phyloP scores from a whole-genome alignment of 1,140 invertebrate genomes.

The Chymomyza costata region DNA sequence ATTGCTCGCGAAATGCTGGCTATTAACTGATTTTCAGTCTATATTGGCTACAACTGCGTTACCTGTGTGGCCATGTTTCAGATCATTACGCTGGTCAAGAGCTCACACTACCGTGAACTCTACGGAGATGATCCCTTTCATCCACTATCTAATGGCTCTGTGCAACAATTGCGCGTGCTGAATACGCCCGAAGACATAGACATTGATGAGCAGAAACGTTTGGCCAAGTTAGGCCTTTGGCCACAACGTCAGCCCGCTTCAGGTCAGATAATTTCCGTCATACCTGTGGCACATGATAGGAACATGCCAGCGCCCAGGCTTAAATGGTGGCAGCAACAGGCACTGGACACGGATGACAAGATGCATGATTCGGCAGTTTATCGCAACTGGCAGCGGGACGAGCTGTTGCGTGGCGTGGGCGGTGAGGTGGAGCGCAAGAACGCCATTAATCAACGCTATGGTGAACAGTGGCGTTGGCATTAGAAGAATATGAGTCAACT shows the following conservation, averaged over 20 bases:
- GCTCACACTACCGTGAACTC: constrained; percentile 47
- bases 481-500: background rate
- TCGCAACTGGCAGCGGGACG: constrained; percentile 47
- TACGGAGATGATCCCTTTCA: constrained; percentile 71
- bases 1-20: background rate
- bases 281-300: constrained; percentile 16
- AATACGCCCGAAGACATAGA: constrained; percentile 40
- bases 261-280: constrained; percentile 46
- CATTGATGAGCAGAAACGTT: constrained; percentile 53
- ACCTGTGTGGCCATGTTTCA: constrained; percentile 63
- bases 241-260: constrained; percentile 25
- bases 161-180: constrained; percentile 34
- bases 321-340: constrained; percentile 61
- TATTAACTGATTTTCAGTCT: constrained; percentile 28
- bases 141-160: constrained; percentile 21
- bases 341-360: constrained; percentile 25
- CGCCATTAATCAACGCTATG: constrained; percentile 45
- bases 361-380: constrained; percentile 39
- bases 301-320: constrained; percentile 30
- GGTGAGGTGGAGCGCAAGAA: constrained; percentile 51
- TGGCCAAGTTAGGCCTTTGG: constrained; percentile 51
- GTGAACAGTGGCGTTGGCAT: constrained; percentile 33
- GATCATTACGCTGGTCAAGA: constrained; percentile 50
- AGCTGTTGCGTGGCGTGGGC: constrained; percentile 41
- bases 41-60: constrained; percentile 59